Base-by-base conservation (phyloP, 2,113 vertebrate species). In the Microtus pennsylvanicus region DNA sequence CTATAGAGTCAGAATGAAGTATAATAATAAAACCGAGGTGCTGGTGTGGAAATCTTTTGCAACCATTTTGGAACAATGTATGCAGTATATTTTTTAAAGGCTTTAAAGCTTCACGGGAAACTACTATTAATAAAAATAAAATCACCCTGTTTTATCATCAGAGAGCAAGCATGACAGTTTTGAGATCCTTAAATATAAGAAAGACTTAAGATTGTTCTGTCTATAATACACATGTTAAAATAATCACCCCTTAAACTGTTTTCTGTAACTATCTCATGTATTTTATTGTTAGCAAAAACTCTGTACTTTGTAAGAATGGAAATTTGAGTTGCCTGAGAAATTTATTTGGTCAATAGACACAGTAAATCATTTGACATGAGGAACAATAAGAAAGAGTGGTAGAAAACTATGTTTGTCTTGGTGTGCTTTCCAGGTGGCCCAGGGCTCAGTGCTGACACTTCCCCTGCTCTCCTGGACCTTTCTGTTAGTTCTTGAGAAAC, bases 401-500 rank as follows among this genome's bases (percentile, higher is more conserved):
- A 70, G 76, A 75, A 52, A 74, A 63, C 70, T 69, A 26, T 21
- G 14, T 7, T 65, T 91, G 45, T 63, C 30, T 72, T 88, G 86
- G 65, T 90, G 63, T 94, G 21, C 28, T 93, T 42, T 91, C 28
- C 74, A 82, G 67, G 3, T 52, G 45, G 52, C 4, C 24, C 76
- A 26, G 67, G 21, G 28, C 38, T 89, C 42, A 75, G 81, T 47
- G 8, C 87, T 95, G 88, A 77, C 67, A n/a, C 1, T 4, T 61
- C 35, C 9, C 87, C 87, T 91, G 35, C n/a, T 70, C 77, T 50
- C 58, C 30, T 13, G 28, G 6, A 11, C 30, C 22, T 67, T 87
- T 91, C 38, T 89, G 8, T 69, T 86, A 89, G 33, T 96, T 92
- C 76, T 95, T 82, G n/a, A 93, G 90, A 96, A 96, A 72, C 21